Evolutionary conservation across 2,888 invertebrate genomes (phyloP), one percentile per base, ranked within the genome.

Genomic region (Ceratothoa steindachneri): DNA sequence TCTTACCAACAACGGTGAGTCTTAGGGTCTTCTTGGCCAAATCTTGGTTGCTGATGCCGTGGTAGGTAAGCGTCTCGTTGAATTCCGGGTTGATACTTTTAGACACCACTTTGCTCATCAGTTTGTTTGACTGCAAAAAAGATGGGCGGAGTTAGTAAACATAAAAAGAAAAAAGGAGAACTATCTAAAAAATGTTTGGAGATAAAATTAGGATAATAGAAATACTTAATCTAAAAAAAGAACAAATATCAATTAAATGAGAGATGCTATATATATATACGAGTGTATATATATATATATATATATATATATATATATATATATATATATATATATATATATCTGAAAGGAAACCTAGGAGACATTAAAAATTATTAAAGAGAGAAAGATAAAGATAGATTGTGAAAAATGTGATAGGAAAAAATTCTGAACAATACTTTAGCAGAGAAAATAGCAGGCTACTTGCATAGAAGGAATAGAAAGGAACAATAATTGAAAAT

Each of bases 21-120:
- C 82, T 81, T 15, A 87, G 82, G 1, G 86, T 85, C 82, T 93
- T 93, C 72, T 88, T 88, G 51, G 88, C 86, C 81, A 95, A 87
- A 84, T 96, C 95, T 30, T 91, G 91, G 81, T 93, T 93, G 15
- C 92, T 92, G 80, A 95, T 89, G 71, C 95, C 95, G 82, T 94
- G 92, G 85, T 96, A 97, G 70, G 93, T 92, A 22, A 97, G 85
- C 0, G 91, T 92, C 85, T 97, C 96, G 85, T 96, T 94, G 87
- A 95, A 97, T 84, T 95, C 95, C 0, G 97, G 97, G 85, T 95
- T 94, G 82, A 93, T 88, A 0, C 94, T 94, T 85, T 95, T 96
- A 84, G 93, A 93, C 1, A 95, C 93, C 0, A 95, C 96, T 84
- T 93, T 93, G 0, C 95, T 95, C 74, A 92, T 88, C 71, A 94